Evolutionary conservation across 2,888 invertebrate genomes (phyloP), one percentile per base, ranked within the genome.

Genomic region (Theretra japonica): DNA sequence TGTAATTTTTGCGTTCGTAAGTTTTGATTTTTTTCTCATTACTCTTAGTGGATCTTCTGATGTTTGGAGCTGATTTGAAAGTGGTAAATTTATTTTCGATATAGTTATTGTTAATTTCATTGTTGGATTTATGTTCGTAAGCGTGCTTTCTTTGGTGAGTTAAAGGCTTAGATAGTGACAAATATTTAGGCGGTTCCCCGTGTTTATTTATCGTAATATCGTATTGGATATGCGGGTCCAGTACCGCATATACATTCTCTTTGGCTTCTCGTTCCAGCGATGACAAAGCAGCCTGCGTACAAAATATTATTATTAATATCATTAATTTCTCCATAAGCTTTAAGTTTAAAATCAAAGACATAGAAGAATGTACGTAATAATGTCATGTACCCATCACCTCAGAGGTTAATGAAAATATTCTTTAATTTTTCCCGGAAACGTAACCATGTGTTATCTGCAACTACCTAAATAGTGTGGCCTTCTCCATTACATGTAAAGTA

Each of bases 221-320:
- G 87, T 95, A 95, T 83, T 95, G 94, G 86, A 95, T 91, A 88
- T 94, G 94, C 86, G 95, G 95, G 82, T 95, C 94, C 81, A 94
- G 83, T 79, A 95, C 92, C 89, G 95, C 94, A 90, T 95, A 95
- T 75, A 95, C 94, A 86, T 95, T 94, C 86, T 95, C 95, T 93
- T 94, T 95, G 91, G 94, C 94, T 93, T 92, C 91, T 90, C 86
- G 90, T 88, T 93, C 94, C 90, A 94, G 87, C 87, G 94, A 90
- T 84, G 91, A 84, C 78, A 93, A 86, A 84, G 93, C 91, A 86
- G 93, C 94, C 94, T 94, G 85, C 2, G 83, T 82, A 83, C 75
- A 80, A 81, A 77, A 74, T 57, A 65, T 1, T 60, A 53, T 53
- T 11, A 41, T 41, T 41, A 41, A 41, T 41, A 41, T 41, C 33